Base-by-base conservation (phyloP, 2,797 vertebrate genomes). In the Pangasius djambal region DNA sequence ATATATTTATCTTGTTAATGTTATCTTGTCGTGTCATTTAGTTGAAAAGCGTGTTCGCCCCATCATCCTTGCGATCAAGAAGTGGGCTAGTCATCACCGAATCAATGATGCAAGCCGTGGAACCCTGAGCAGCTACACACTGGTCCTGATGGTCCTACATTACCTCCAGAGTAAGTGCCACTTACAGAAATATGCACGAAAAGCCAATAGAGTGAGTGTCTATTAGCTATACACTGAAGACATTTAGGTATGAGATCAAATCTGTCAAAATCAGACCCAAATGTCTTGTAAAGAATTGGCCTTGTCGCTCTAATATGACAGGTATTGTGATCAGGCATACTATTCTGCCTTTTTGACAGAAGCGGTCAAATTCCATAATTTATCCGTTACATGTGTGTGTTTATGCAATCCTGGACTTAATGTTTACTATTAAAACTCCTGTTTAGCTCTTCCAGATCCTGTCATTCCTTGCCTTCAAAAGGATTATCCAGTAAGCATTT, bases 31-130 rank as follows among this genome's bases (percentile, higher is more conserved):
- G n/a, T 70, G 40, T 8, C 48, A 94, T 95, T 90, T 96, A 99
- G 99, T 97, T 92, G 99, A 99, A 93, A 96, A 94, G 93, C 97
- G 98, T 92, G 95, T 99, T 94, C 97, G 97, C 94, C 98, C 99
- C 1, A 92, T 99, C 94, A 97, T 98, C 86, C 95, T 99, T 82
- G 97, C 97, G 75, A 89, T 99, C 92, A 99, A 99, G 96, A 98
- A 98, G 92, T 99, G 99, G 99, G 99, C 98, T 0, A 93, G 93
- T 88, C 96, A 97, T 92, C 95, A 95, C 93, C 92, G 96, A 0
- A 98, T 99, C 94, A 99, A 99, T 65, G 97, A 99, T 90, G 98
- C 99, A 93, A 99, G 98, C 94, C 97, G 97, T 91, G 99, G 98
- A 93, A 99, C 99, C 63, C 95, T 99, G 92, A 99, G 89, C 96